These are phyloP conservation scores for Takifugu flavidus DNA, from an alignment of 2,113 vertebrate genomes.

Conservation along the genomic window DNA sequence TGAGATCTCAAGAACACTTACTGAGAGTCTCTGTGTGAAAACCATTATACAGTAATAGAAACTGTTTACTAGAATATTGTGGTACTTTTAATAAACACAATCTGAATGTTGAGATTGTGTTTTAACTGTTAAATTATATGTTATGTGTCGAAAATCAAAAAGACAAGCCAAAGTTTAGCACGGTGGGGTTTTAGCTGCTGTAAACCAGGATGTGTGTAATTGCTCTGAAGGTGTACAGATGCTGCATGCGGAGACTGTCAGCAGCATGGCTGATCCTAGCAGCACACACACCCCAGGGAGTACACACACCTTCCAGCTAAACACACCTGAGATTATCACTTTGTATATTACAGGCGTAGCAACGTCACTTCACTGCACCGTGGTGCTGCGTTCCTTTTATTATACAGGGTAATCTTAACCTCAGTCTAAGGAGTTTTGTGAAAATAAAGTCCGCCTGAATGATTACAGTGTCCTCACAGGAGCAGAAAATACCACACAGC, in stretches of 20 bases:
- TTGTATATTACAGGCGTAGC: conserved; percentile 10
- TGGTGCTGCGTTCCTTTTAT: neutral
- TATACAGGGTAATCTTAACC: neutral
- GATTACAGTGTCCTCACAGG: conserved; percentile 13
- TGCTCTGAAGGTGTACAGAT: neutral
- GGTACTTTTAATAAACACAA: too few relatives aligned
- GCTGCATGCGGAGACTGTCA: conserved; percentile 21
- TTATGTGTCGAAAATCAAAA: too few relatives aligned
- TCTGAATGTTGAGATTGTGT: too few relatives aligned
- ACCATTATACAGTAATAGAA: too few relatives aligned
- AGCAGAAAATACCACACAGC: neutral
- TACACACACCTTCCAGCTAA: conserved; percentile 42
- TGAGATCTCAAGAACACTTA: too few relatives aligned
- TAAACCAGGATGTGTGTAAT: neutral
- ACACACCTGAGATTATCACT: conserved; percentile 34
- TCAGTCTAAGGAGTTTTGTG: neutral
- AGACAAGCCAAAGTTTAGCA: too few relatives aligned
- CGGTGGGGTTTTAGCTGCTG: neutral
- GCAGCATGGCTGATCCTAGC: conserved; percentile 39
- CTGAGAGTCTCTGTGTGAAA: too few relatives aligned
- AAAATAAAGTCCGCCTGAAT: neutral
- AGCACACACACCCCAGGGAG: conserved; percentile 31
- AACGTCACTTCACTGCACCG: neutral
- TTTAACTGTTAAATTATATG: too few relatives aligned
- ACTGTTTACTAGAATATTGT: too few relatives aligned